These are phyloP conservation scores for Sipha maydis DNA, from an alignment of 2,888 invertebrate species.

Conservation along the genomic window DNA sequence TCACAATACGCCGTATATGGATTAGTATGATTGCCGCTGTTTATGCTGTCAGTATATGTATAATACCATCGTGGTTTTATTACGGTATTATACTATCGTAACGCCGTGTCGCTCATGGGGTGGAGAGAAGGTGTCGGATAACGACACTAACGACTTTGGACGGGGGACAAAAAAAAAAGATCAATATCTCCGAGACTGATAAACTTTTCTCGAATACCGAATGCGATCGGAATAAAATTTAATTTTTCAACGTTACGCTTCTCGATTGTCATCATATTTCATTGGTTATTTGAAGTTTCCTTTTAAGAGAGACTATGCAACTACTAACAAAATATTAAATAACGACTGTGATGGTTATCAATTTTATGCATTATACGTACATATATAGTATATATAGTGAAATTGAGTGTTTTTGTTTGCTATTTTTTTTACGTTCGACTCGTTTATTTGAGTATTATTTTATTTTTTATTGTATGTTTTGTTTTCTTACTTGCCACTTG, in stretches of 20 bases:
- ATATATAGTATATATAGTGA: too few relatives aligned
- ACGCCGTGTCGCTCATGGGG: too few relatives aligned
- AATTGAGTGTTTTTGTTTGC: neutral
- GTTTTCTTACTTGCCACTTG: neutral
- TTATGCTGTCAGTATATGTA: too few relatives aligned
- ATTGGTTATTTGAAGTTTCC: conserved; percentile 29
- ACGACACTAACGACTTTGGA: neutral
- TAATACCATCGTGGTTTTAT: too few relatives aligned
- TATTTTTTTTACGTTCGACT: neutral
- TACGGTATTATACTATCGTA: neutral
- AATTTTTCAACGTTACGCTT: conserved; percentile 47
- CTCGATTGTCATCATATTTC: conserved; percentile 44
- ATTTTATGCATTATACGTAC: conserved; percentile 4
- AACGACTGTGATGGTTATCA: conserved; percentile 33
- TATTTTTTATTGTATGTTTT: neutral
- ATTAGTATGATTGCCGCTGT: too few relatives aligned
- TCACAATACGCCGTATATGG: too few relatives aligned
- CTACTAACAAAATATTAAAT: conserved; percentile 25
- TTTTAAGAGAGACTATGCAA: neutral
- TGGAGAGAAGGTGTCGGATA: neutral
- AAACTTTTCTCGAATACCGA: conserved; percentile 28
- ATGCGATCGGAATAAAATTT: conserved; percentile 41
- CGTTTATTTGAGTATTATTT: conserved; percentile 13
- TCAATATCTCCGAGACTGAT: conserved; percentile 16
- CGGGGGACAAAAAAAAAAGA: neutral